Evolutionary conservation across 1,140 invertebrate species (phyloP), one percentile per base, ranked within the genome.

Genomic region (Cardiocondyla obscurior): DNA sequence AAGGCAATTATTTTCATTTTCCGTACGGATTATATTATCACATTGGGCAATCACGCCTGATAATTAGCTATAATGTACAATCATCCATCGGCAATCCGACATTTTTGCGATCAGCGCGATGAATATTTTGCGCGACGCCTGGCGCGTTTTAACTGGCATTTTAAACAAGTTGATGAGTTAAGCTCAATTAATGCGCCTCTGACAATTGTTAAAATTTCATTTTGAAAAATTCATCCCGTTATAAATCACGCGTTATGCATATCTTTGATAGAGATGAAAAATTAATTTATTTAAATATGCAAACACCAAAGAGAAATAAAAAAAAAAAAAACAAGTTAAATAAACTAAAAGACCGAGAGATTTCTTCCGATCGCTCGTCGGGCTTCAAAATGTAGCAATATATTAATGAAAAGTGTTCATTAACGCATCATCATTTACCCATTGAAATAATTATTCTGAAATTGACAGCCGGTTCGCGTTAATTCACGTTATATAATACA

Each of bases 1-100:
- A 69, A 79, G 74, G 46, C 33, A 79, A 79, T 79, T 79, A 79
- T 69, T 79, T 79, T 79, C 74, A 79, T 79, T 79, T 79, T 79
- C 74, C 64, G n/a, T 79, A 19, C 62, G 39, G 22, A 79, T 79
- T 79, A 62, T 49, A 67, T 79, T 79, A 79, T 79, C 74, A 67
- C 74, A 69, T 51, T 36, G 46, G 36, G 62, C 62, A 69, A 69
- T 79, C 74, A 79, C 64, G 62, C 19, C 46, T 79, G 62, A 67
- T 69, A 76, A 64, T 60, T 64, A 64, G 58, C 58, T 76, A 49
- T 51, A 64, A 69, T 22, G 12, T 39, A 51, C 33, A 65, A 79
- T 79, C 62, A 53, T 53, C 74, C 62, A 42, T 55, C 60, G 33
- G 22, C 16, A 79, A 42, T 51, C 10, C n/a, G 16, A 30, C 10